Evolutionary conservation across 2,113 vertebrate species (phyloP).

Genomic region (Cheirogaleus medius): DNA sequence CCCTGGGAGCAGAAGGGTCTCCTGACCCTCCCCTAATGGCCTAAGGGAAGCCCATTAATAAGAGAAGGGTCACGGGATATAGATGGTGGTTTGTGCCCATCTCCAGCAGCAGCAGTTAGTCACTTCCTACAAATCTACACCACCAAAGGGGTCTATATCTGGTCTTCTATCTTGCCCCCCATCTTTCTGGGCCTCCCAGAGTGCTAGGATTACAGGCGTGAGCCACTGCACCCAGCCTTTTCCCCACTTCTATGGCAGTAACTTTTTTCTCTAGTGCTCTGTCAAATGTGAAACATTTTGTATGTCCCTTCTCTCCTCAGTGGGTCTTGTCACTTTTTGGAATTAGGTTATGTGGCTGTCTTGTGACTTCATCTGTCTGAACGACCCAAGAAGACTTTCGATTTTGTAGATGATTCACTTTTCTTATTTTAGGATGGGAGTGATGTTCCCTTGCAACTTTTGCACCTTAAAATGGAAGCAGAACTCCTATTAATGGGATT

Average conservation of each 20-base stretch:
- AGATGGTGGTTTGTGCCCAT: not conserved
- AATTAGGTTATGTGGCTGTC: not conserved
- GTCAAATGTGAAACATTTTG: not conserved
- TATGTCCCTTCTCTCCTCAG: not conserved
- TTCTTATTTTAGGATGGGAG: not conserved
- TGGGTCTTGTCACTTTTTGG: not conserved
- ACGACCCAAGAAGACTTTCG: not conserved
- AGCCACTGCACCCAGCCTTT: not conserved
- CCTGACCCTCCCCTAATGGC: not conserved
- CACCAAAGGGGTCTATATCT: not conserved
- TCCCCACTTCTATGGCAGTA: not conserved
- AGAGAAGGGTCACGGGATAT: not conserved
- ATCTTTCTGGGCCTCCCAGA: not conserved
- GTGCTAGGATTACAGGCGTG: too few species aligned
- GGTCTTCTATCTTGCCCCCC: not conserved
- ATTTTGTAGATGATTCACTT: not conserved
- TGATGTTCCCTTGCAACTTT: not conserved
- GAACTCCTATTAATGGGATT: not conserved
- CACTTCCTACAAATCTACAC: not conserved
- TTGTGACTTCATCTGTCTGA: not conserved
- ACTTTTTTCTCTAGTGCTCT: not conserved
- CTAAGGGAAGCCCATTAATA: not conserved
- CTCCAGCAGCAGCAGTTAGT: not conserved
- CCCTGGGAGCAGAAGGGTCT: not conserved
- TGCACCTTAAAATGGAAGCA: slow-evolving; percentile 13